Base-by-base conservation (phyloP, 2,797 vertebrate species). In the Pitangus sulphuratus region DNA sequence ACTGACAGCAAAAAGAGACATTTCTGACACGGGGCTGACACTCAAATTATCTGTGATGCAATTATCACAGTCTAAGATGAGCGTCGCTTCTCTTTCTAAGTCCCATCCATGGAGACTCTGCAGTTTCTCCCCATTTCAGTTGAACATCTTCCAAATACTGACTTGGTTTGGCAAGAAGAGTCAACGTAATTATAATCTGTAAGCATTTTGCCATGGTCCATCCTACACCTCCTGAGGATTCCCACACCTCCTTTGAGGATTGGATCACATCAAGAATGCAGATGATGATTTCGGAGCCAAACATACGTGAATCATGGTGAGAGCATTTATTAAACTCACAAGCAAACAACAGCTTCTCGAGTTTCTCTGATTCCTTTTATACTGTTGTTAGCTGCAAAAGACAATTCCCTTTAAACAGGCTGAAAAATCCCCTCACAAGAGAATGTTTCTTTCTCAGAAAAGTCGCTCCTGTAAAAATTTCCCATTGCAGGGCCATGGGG, bases 291-390 rank as follows among this genome's bases (percentile, higher is more conserved):
- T 90, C 22, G 60, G 48, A 87, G 37, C 40, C 75, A 92, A 88
- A 78, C 26, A 72, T 0, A 47, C 0, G 0, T 50, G 87, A 65
- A 94, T n/a, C 20, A 44, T 9, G 11, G 15, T 25, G 18, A 78
- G 3, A 79, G 19, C 22, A 4, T 42, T 82, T 58, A 90, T 54
- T 74, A 80, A 89, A 76, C 33, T 57, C 33, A 53, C 26, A 84
- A 39, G 50, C 35, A 88, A 78, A 80, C 0, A 9, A 26, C 57
- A 82, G 42, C 39, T 93, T 51, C 70, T 66, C 5, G 3, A 25
- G 18, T 62, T 77, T 50, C 47, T 44, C 45, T 21, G 5, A 70
- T 53, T 69, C 13, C 12, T 82, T 76, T 33, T 17, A 33, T 21
- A 56, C 4, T 48, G 11, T 9, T 79, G 80, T 66, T 9, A 84